Base-by-base conservation (phyloP, 2,888 invertebrate genomes). In the Bedellia somnulentella region DNA sequence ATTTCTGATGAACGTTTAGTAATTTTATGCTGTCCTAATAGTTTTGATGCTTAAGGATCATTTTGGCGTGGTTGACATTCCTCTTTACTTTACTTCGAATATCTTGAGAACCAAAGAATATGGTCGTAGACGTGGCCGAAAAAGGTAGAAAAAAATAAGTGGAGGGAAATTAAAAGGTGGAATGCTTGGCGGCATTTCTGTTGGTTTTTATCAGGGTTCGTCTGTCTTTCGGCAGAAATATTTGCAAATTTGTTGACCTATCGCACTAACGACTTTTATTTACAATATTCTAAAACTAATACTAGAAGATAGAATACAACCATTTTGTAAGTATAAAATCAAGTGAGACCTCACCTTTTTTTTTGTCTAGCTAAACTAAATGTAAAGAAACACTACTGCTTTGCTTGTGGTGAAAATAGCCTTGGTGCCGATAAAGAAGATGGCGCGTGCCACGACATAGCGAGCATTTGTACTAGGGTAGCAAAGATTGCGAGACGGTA, bases 371-470 rank as follows among this genome's bases (percentile, higher is more conserved):
- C n/a, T n/a, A n/a, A n/a, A n/a, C n/a, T n/a, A n/a, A n/a, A n/a
- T n/a, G n/a, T n/a, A n/a, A n/a, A n/a, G n/a, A n/a, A n/a, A n/a
- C n/a, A n/a, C n/a, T n/a, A n/a, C n/a, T n/a, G n/a, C n/a, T n/a
- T n/a, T n/a, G n/a, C n/a, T n/a, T n/a, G n/a, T n/a, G n/a, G n/a
- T n/a, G n/a, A n/a, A n/a, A n/a, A n/a, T n/a, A n/a, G n/a, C n/a
- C n/a, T n/a, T n/a, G n/a, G n/a, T n/a, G n/a, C n/a, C n/a, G 38
- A 33, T 38, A 44, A 43, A 45, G 49, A 63, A 64, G 61, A 68
- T 66, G 67, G 67, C 71, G 68, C 66, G 66, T 58, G 68, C 58
- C 62, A 55, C 58, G 56, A 59, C 57, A 58, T 57, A 64, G 61
- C 68, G 66, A 59, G 63, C 66, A 56, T 47, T 47, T 35, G 26